These are phyloP conservation scores for Aricia artaxerxes DNA, from an alignment of 2,888 invertebrate genomes.

Conservation along the genomic window DNA sequence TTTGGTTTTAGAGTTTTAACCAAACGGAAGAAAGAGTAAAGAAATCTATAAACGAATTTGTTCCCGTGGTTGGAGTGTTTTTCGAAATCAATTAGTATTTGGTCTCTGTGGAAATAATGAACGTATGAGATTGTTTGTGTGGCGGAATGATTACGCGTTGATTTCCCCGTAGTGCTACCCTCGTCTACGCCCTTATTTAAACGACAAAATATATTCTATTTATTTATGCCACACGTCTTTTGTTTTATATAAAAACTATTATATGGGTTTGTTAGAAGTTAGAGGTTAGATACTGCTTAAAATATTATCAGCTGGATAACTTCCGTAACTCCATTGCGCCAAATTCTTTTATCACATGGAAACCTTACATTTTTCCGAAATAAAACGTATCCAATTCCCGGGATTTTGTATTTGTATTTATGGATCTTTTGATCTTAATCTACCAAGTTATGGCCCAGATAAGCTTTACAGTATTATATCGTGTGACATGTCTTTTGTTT, in stretches of 20 bases:
- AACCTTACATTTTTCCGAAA: too few species aligned
- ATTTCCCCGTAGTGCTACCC: not conserved
- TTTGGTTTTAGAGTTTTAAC: not conserved
- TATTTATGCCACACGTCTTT: not conserved
- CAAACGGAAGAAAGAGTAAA: not conserved
- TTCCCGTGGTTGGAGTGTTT: not conserved
- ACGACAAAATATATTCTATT: not conserved
- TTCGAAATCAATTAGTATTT: not conserved
- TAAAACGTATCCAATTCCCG: too few species aligned
- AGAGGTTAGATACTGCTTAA: too few species aligned
- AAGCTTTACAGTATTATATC: too few species aligned
- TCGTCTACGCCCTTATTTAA: not conserved
- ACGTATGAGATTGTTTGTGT: conserved; percentile 5
- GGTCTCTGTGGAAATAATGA: not conserved
- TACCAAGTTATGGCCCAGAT: too few species aligned
- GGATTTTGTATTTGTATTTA: too few species aligned
- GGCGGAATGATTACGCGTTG: not conserved
- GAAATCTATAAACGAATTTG: not conserved
- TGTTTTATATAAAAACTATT: not conserved
- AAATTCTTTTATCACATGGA: too few species aligned
- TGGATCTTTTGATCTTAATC: too few species aligned
- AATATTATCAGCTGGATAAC: too few species aligned
- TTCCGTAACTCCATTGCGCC: too few species aligned
- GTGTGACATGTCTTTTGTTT: too few species aligned
- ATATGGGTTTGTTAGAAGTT: not conserved